phyloP scores from a whole-genome alignment of 2,888 invertebrate genomes.

The Eristalinus aeneus region DNA sequence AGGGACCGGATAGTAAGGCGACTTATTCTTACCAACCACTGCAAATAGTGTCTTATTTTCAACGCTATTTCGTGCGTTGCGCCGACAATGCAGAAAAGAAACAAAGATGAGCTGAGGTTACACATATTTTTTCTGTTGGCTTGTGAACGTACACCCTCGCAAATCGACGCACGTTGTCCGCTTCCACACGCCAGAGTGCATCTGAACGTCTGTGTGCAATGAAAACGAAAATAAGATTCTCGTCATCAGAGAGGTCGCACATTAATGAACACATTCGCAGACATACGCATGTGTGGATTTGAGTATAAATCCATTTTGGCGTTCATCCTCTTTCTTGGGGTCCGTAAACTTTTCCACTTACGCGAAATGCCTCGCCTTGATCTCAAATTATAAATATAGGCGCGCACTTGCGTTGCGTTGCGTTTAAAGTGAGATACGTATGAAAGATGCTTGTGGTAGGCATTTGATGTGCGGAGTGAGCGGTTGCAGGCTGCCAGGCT shows the following conservation, averaged over 20 bases:
- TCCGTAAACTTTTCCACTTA: conserved; percentile 65
- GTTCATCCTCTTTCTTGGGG: conserved; percentile 35
- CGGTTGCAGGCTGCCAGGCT: conserved; percentile 15
- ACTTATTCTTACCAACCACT: conserved; percentile 23
- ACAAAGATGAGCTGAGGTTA: not conserved
- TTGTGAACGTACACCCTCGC: not conserved
- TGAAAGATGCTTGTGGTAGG: conserved; percentile 22
- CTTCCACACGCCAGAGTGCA: not conserved
- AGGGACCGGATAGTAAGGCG: not conserved
- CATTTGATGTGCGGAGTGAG: conserved; percentile 4
- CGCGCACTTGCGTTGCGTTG: conserved; percentile 57
- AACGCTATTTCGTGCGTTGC: not conserved
- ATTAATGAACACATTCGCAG: not conserved
- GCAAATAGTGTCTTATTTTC: conserved; percentile 24
- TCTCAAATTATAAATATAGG: conserved; percentile 64
- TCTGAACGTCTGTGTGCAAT: conserved; percentile 1
- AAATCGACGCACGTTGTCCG: not conserved
- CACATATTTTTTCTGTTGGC: not conserved
- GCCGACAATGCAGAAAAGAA: not conserved
- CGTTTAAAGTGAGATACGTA: conserved; percentile 36
- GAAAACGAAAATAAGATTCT: conserved; percentile 51
- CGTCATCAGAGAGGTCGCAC: not conserved
- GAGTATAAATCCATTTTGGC: conserved; percentile 38
- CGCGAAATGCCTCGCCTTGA: conserved; percentile 64
- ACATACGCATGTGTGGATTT: not conserved